phyloP scores from a whole-genome alignment of 2,797 vertebrate genomes.

The Geranospiza caerulescens region DNA sequence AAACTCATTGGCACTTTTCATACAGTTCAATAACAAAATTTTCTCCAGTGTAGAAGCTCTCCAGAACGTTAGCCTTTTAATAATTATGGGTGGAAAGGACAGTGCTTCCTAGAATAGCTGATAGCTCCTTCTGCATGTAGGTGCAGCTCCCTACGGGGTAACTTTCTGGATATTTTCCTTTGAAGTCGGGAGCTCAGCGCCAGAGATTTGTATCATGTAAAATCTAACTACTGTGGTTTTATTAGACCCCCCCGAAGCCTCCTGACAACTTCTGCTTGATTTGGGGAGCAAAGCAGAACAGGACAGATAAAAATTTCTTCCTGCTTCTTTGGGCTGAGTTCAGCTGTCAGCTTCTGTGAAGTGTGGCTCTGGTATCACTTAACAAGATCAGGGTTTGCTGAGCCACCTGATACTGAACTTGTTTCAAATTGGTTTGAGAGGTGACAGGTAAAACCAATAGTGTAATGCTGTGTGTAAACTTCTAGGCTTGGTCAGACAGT shows the following conservation, averaged over 20 bases:
- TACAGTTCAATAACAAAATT: not conserved
- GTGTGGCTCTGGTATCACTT: not conserved
- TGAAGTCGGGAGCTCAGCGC: not conserved
- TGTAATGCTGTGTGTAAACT: not conserved
- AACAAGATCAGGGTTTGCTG: not conserved
- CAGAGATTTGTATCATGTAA: not conserved
- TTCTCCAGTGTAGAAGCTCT: not conserved
- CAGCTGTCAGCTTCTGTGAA: not conserved
- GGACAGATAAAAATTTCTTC: not conserved
- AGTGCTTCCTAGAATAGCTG: not conserved
- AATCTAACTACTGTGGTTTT: not conserved
- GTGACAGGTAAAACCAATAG: not conserved
- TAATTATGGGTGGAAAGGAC: not conserved
- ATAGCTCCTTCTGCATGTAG: not conserved
- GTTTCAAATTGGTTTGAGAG: not conserved
- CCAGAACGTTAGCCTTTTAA: not conserved
- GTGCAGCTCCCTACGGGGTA: not conserved
- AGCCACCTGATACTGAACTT: not conserved
- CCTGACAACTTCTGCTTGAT: not conserved
- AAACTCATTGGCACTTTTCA: not conserved
- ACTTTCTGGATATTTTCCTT: not conserved
- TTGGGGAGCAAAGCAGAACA: not conserved
- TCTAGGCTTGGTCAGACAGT: not conserved
- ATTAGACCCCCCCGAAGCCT: not conserved
- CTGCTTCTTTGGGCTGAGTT: not conserved